Percentiles rank a stretch among this genome's conserved stretches.
Conservation (phyloP, 2,797 vertebrate species). For the Aotus griseimembra region DNA sequence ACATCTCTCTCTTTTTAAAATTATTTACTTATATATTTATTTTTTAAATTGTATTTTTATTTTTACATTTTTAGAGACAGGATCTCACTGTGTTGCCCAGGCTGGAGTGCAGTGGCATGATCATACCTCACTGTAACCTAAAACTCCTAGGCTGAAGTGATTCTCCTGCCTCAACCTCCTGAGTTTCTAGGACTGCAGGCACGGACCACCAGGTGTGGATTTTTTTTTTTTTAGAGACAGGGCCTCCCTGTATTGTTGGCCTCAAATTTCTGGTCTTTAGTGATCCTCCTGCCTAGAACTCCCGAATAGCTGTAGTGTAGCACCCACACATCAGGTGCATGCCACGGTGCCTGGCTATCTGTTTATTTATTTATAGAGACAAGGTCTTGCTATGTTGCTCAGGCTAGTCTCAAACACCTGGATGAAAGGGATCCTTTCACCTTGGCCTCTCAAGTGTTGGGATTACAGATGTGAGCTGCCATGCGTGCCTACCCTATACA, state of each 20-base stretch:
- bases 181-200: background rate
- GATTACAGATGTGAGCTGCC: background rate
- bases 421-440: background rate
- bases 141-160: background rate
- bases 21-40: background rate
- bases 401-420: background rate
- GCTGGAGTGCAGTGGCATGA: background rate
- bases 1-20: background rate
- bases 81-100: background rate
- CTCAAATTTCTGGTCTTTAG: background rate
- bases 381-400: background rate
- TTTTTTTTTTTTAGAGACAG: background rate
- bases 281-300: background rate
- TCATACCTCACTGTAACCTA: background rate
- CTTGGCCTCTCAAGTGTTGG: background rate
- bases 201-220: background rate
- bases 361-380: background rate
- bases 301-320: background rate
- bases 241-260: background rate
- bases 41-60: background rate
- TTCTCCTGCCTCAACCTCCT: background rate
- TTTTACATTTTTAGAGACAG: background rate
- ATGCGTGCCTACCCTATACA: fast-evolving
- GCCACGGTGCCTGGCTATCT: background rate
- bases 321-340: background rate